Evolutionary conservation across 2,888 invertebrate species (phyloP).

Genomic region (Netelia melanura): DNA sequence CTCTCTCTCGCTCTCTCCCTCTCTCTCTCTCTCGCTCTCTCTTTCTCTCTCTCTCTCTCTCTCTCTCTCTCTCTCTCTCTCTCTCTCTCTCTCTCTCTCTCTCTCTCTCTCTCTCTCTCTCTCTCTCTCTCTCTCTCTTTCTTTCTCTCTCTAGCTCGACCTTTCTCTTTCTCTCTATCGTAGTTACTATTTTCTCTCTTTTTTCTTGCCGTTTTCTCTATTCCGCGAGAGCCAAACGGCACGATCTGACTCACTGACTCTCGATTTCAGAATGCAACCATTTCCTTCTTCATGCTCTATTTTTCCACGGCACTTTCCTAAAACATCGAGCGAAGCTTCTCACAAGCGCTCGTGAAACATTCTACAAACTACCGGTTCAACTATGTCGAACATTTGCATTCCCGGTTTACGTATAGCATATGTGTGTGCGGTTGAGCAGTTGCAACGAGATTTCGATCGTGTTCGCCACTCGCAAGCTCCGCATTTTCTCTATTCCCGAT

Average conservation of each 20-base stretch:
- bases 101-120: slow-evolving; percentile 20
- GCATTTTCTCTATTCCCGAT: neutral
- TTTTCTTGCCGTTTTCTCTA: slow-evolving; percentile 40
- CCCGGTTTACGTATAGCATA: neutral
- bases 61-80: slow-evolving; percentile 23
- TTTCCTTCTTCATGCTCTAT: slow-evolving; percentile 33
- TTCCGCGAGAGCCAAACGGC: slow-evolving; percentile 36
- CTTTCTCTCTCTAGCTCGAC: neutral
- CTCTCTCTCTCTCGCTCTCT: neutral
- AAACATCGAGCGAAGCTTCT: slow-evolving; percentile 34
- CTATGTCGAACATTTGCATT: slow-evolving; percentile 53
- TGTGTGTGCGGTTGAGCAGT: neutral
- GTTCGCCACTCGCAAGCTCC: slow-evolving; percentile 1
- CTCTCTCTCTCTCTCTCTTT: slow-evolving; percentile 15
- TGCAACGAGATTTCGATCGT: slow-evolving; percentile 27
- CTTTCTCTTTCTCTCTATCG: slow-evolving; percentile 5
- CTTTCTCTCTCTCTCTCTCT: slow-evolving; percentile 13
- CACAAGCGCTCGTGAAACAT: slow-evolving; percentile 56
- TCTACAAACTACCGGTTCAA: slow-evolving; percentile 55
- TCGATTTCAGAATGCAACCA: slow-evolving; percentile 38
- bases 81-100: slow-evolving; percentile 2
- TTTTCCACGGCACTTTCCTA: slow-evolving; percentile 39
- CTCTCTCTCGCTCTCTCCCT: neutral
- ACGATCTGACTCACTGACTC: slow-evolving; percentile 59
- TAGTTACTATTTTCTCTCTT: slow-evolving; percentile 36